These are phyloP conservation scores for Styela clava DNA, from an alignment of 23 tunicate species.

Conservation along the genomic window DNA sequence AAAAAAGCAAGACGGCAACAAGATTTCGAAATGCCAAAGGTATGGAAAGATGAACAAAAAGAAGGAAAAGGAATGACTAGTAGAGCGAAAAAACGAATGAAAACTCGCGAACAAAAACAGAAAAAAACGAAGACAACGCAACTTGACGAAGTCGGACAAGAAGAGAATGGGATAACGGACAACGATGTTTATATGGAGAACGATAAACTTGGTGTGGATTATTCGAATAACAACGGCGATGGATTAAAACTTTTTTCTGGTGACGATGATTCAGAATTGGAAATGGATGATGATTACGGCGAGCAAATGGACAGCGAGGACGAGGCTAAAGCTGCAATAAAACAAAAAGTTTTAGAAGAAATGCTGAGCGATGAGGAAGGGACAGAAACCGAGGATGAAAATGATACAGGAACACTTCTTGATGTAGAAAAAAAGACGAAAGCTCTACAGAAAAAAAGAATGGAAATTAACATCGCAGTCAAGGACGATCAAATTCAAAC, in stretches of 20 bases:
- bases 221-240: slow-evolving; percentile 1
- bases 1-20: slow-evolving; percentile 62
- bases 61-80: slow-evolving; percentile 44
- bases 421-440: slow-evolving; percentile 60
- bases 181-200: slow-evolving; percentile 14
- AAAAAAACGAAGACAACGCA: background rate
- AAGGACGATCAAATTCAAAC: slow-evolving; percentile 63
- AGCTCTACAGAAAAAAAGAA: slow-evolving; percentile 28
- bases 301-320: slow-evolving; percentile 35
- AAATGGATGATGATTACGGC: slow-evolving; percentile 38
- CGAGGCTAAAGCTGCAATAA: slow-evolving; percentile 46
- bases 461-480: slow-evolving; percentile 26
- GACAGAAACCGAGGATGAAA: slow-evolving; percentile 30
- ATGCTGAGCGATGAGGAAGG: slow-evolving; percentile 50
- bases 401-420: slow-evolving; percentile 29
- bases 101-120: background rate
- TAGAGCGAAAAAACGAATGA: slow-evolving; percentile 55
- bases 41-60: slow-evolving; percentile 72
- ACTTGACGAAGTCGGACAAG: background rate
- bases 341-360: slow-evolving; percentile 45
- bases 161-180: background rate
- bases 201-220: background rate
- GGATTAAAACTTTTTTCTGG: slow-evolving; percentile 37
- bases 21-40: slow-evolving; percentile 47
- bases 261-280: slow-evolving; percentile 44